Base-by-base conservation (phyloP, 2,797 vertebrate species). In the Coreius guichenoti region DNA sequence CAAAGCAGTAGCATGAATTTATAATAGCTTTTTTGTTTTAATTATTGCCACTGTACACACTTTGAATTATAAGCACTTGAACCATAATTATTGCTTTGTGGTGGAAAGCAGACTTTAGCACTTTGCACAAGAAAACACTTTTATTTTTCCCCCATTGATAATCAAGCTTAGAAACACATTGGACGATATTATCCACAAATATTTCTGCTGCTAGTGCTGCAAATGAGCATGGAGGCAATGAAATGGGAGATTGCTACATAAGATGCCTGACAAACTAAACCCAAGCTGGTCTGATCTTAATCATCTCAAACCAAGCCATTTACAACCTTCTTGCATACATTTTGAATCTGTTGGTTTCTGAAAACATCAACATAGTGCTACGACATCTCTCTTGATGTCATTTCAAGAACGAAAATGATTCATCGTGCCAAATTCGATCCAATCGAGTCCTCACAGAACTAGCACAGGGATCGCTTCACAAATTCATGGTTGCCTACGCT, bases 51-150 rank as follows among this genome's bases (percentile, higher is more conserved):
- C 92, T 91, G 89, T 69, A 91, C 90, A 93, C 87, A 93, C 91
- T 90, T 93, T 92, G 93, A 89, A 86, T 93, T 90, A 93, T 90
- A 90, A 93, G 91, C 92, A 92, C 89, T 92, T 90, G 89, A 83
- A 94, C 93, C 89, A 61, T 69, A 80, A 74, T 93, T 94, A 94
- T 95, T 95, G 93, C 94, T 95, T 94, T 92, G 94, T 93, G 94
- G 92, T 92, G 90, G 91, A 90, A 94, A 94, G 94, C 93, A 91
- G 86, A 91, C 88, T 89, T 90, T 89, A 92, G 92, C 90, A 74
- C 80, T 84, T 61, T 83, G 85, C 76, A 87, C 89, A 65, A 67
- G 29, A 80, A 51, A 72, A 45, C 76, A 72, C 7, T 1, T 61
- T 61, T 77, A 19, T 43, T 39, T 72, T 39, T 11, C 26, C 16